phyloP scores from a whole-genome alignment of 2,113 vertebrate species.

The Hymenochirus boettgeri region DNA sequence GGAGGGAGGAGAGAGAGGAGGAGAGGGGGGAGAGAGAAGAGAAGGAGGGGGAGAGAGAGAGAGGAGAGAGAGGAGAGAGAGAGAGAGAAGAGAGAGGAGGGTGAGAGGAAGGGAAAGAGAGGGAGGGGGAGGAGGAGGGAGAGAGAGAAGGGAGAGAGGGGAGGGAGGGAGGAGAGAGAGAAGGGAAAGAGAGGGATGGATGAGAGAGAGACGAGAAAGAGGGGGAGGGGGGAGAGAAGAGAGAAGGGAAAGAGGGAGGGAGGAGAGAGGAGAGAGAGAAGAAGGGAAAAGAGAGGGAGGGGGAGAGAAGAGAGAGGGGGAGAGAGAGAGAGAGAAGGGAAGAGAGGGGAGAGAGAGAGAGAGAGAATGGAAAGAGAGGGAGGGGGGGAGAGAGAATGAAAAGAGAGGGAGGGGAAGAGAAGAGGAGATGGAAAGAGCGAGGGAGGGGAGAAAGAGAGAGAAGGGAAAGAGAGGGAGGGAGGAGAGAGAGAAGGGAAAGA shows the following conservation, averaged over 20 bases:
- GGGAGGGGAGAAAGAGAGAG: not conserved
- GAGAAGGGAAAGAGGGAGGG: no score
- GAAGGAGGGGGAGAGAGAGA: not conserved
- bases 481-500: not conserved
- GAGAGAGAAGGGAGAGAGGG: not conserved
- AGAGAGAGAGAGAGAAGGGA: constrained; percentile 38
- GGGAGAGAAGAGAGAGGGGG: constrained; percentile 46
- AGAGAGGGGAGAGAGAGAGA: constrained; percentile 14
- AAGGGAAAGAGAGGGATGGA: no score
- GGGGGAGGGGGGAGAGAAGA: no score
- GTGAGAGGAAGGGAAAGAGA: constrained; percentile 10
- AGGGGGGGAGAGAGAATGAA: no score
- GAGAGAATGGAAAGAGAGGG: no score
- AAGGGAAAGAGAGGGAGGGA: not conserved
- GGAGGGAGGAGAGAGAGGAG: not conserved
- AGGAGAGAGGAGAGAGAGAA: no score
- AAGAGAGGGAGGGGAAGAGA: no score
- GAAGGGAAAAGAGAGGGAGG: constrained; percentile 40
- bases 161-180: no score
- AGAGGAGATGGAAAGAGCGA: no score
- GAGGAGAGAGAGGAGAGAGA: not conserved
- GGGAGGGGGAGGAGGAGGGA: not conserved
- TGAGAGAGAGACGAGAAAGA: no score
- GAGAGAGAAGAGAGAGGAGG: no score
- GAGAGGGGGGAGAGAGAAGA: not conserved